Base-by-base conservation (phyloP, 2,888 invertebrate species). In the Scelioninae gen. 1 region DNA sequence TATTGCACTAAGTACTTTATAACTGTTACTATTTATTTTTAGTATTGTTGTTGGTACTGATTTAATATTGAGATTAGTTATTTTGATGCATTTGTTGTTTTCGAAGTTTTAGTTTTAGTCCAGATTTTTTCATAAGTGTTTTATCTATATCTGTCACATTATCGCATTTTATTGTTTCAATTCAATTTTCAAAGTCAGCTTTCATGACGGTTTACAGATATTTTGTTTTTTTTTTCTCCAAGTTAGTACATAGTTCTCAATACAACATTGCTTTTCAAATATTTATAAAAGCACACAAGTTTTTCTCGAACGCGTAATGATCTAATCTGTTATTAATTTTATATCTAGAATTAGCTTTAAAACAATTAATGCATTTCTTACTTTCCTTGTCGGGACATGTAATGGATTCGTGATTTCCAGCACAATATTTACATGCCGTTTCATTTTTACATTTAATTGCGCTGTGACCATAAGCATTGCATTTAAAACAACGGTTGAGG, bases 401-500 rank as follows among this genome's bases (percentile, higher is more conserved):
- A 4, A 6, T n/a, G 3, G 45, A 45, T 11, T 43, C 62, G 13
- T 62, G 62, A 31, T 23, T n/a, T n/a, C 47, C 62, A 45, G 45
- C 62, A 32, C 62, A 62, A 47, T 43, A 62, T 31, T 15, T 15
- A 23, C 47, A 62, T 6, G 23, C 9, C 2, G 38, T 4, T 40
- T 43, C 32, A 45, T 45, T 45, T 9, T n/a, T 23, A 23, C 62
- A 62, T 45, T 62, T 62, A 34, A 13, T 62, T 62, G 62, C 62
- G n/a, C 62, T 62, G n/a, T n/a, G n/a, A n/a, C n/a, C n/a, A n/a
- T n/a, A n/a, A n/a, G n/a, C n/a, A n/a, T n/a, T n/a, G n/a, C 53
- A 53, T 7, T 62, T 62, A 43, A 45, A 62, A 38, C 62, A 62
- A 9, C 62, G 43, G n/a, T 62, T 62, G 6, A 62, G 16, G 38